phyloP scores from a whole-genome alignment of 2,797 vertebrate species.

The Bucorvus abyssinicus region DNA sequence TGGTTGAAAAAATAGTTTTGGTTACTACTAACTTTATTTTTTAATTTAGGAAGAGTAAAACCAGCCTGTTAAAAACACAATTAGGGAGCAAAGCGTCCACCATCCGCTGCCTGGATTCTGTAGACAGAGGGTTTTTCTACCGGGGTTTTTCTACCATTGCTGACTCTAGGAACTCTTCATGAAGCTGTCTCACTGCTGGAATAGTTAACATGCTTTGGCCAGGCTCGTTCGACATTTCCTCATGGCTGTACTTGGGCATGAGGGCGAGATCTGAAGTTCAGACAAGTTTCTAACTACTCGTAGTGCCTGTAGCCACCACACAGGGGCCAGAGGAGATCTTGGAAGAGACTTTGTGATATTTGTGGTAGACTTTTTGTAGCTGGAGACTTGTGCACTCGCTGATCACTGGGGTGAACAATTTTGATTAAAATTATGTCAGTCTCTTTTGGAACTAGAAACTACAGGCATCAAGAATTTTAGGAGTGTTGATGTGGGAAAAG shows the following conservation, averaged over 20 bases:
- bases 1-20: background rate
- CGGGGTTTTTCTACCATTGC: background rate
- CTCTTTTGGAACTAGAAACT: background rate
- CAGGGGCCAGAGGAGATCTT: background rate
- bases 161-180: background rate
- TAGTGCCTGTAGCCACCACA: background rate
- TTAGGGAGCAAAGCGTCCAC: background rate
- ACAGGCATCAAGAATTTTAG: background rate
- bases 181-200: background rate
- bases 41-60: background rate
- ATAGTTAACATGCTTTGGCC: background rate
- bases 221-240: background rate
- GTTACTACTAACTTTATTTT: background rate
- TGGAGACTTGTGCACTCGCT: background rate
- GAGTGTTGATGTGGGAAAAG: background rate
- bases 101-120: background rate
- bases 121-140: background rate
- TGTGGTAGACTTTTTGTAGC: background rate
- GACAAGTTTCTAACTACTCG: background rate
- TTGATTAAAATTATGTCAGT: background rate
- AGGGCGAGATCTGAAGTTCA: background rate
- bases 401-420: background rate
- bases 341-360: background rate
- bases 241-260: background rate
- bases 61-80: background rate